A percentile compares a stretch with the other conserved stretches of the same genome.
These are phyloP conservation scores for Zhengitettix transpicula DNA, from an alignment of 2,888 invertebrate genomes.

Conservation along the genomic window DNA sequence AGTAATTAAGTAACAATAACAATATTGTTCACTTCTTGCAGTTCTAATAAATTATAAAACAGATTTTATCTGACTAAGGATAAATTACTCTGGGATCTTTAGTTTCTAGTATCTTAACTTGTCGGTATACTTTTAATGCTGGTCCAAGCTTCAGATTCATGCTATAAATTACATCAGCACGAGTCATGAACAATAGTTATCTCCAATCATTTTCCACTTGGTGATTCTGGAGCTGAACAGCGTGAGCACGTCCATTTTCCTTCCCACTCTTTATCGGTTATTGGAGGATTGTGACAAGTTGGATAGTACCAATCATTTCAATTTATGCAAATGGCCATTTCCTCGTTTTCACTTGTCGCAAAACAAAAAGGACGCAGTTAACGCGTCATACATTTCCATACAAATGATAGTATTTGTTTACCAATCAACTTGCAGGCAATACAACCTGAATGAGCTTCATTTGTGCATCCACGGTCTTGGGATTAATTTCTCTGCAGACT, in stretches of 20 bases:
- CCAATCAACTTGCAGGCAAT: conserved; percentile 32
- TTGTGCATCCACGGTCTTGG: conserved; percentile 56
- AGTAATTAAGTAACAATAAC: too few relatives aligned
- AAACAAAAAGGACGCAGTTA: conserved; percentile 72
- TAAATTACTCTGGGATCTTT: too few relatives aligned
- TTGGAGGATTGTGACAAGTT: conserved; percentile 53
- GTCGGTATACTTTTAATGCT: too few relatives aligned
- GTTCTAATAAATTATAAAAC: too few relatives aligned
- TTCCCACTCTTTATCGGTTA: conserved; percentile 12
- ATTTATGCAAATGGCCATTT: conserved; percentile 58
- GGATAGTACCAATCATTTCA: conserved; percentile 78
- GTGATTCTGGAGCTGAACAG: too few relatives aligned
- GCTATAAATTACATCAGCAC: too few relatives aligned
- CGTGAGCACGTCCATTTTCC: conserved; percentile 17
- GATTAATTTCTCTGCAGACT: conserved; percentile 42
- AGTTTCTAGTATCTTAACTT: too few relatives aligned
- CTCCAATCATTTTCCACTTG: too few relatives aligned
- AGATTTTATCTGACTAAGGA: too few relatives aligned
- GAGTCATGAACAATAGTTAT: too few relatives aligned
- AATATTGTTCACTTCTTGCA: too few relatives aligned
- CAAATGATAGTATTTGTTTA: conserved; percentile 35
- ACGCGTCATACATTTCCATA: conserved; percentile 79
- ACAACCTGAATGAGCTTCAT: conserved; percentile 53
- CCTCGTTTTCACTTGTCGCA: conserved; percentile 54
- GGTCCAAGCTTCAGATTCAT: too few relatives aligned